Conservation (phyloP, 2,888 invertebrate genomes). For the Thereva unica region DNA sequence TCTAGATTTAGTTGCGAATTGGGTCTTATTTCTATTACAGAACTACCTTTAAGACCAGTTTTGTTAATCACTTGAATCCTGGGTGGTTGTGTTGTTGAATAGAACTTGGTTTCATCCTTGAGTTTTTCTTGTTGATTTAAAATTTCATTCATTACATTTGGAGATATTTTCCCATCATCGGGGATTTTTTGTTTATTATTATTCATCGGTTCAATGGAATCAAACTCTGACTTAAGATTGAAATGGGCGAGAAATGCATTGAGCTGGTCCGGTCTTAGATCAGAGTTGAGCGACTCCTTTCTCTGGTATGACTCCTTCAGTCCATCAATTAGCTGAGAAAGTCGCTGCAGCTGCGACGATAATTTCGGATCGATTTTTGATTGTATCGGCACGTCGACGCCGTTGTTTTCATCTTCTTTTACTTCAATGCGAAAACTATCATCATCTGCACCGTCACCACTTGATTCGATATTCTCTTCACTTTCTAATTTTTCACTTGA, state of each 20-base stretch:
- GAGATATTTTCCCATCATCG: constrained; percentile 42
- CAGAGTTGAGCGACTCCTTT: constrained; percentile 46
- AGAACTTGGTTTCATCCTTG: background rate
- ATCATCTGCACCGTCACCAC: constrained; percentile 52
- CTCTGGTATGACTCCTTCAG: constrained; percentile 52
- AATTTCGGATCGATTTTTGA: constrained; percentile 52
- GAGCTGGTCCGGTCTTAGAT: constrained; percentile 55
- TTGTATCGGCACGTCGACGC: constrained; percentile 9
- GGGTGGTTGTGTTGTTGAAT: constrained; percentile 22
- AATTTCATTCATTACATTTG: constrained; percentile 41
- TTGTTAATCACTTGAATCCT: background rate
- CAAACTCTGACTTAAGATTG: constrained; percentile 54
- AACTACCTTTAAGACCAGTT: background rate
- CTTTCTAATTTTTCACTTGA: constrained; percentile 23
- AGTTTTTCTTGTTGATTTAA: constrained; percentile 40
- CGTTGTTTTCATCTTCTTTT: constrained; percentile 33
- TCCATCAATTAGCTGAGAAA: constrained; percentile 56
- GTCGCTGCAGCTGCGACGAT: constrained; percentile 54
- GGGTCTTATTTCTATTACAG: constrained; percentile 46
- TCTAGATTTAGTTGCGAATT: constrained; percentile 52
- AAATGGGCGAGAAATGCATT: constrained; percentile 57
- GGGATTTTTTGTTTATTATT: constrained; percentile 38
- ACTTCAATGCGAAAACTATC: constrained; percentile 42
- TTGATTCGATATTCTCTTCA: constrained; percentile 48
- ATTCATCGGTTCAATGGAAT: constrained; percentile 46